Evolutionary conservation across 2,888 invertebrate species (phyloP), one percentile per base, ranked within the genome.

Genomic region (Byasa hedistus): DNA sequence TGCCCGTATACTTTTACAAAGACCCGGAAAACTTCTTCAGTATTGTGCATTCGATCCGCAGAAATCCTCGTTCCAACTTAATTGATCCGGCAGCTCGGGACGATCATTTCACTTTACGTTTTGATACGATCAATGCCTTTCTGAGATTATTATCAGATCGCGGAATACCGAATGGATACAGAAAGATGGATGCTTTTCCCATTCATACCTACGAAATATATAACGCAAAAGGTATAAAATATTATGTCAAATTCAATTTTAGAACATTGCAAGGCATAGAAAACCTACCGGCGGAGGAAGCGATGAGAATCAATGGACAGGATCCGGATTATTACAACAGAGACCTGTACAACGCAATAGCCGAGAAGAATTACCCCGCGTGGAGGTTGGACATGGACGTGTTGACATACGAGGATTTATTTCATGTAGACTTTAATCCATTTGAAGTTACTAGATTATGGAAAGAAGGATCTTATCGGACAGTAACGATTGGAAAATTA

Each of bases 151-250:
- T 96, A 79, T 93, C 95, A 17, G 97, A 97, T 84, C 93, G 96
- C 73, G 97, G 97, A 21, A 96, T 95, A 69, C 97, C 97, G 0
- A 96, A 97, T 81, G 97, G 97, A n/a, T 94, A 93, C 83, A 93
- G 96, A 36, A 94, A 95, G 83, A 97, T 97, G 97, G 95, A 97
- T 77, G 97, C 96, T 55, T 97, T 96, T 76, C 96, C 96, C 7
- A 96, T 95, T 0, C 97, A 97, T 81, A 96, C 97, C 0, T 97
- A 96, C 83, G 97, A 96, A 81, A 81, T 97, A 71, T 93, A 97
- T 23, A 97, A 97, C 82, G 91, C 85, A n/a, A 83, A 93, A 12
- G 93, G 94, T 0, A 92, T 94, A 69, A 83, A 93, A 4, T 89
- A 94, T 68, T 97, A 95, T 79, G 95, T 95, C 75, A 97, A 97